Conservation (phyloP, 2,888 invertebrate genomes). For the Hypselothyrea guttata region DNA sequence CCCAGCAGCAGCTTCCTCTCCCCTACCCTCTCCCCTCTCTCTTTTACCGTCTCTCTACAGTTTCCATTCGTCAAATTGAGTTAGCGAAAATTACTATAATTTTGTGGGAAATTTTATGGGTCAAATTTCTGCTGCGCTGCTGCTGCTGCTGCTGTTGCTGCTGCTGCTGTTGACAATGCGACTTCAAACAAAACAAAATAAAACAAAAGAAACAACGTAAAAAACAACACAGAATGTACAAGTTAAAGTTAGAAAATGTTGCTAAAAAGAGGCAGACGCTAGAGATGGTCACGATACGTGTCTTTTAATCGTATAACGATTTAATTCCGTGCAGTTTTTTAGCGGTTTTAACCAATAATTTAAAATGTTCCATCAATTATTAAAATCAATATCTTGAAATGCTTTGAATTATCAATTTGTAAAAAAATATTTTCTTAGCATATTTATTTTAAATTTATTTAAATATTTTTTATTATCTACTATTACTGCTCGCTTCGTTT, state of each 20-base stretch:
- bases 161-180: slow-evolving; percentile 65
- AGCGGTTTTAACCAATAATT: no score
- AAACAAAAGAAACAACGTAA: slow-evolving; percentile 1
- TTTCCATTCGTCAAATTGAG: slow-evolving; percentile 65
- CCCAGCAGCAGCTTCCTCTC: slow-evolving; percentile 18
- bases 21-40: slow-evolving; percentile 8
- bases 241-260: neutral
- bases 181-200: neutral
- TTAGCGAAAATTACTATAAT: slow-evolving; percentile 75
- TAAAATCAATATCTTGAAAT: no score
- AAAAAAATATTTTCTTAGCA: no score
- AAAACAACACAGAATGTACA: slow-evolving; percentile 6
- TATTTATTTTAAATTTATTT: no score
- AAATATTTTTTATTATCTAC: no score
- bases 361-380: no score
- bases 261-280: slow-evolving; percentile 31
- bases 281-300: no score
- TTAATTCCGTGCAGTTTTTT: no score
- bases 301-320: slow-evolving; percentile 2
- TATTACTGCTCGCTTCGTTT: no score
- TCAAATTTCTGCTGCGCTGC: slow-evolving; percentile 62
- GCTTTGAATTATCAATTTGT: no score
- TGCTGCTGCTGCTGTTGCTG: no score
- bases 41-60: slow-evolving; percentile 6
- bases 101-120: slow-evolving; percentile 77